Evolutionary conservation across 2,113 vertebrate species (phyloP), one percentile per base, ranked within the genome.

Genomic region (Bubo blakistoni): DNA sequence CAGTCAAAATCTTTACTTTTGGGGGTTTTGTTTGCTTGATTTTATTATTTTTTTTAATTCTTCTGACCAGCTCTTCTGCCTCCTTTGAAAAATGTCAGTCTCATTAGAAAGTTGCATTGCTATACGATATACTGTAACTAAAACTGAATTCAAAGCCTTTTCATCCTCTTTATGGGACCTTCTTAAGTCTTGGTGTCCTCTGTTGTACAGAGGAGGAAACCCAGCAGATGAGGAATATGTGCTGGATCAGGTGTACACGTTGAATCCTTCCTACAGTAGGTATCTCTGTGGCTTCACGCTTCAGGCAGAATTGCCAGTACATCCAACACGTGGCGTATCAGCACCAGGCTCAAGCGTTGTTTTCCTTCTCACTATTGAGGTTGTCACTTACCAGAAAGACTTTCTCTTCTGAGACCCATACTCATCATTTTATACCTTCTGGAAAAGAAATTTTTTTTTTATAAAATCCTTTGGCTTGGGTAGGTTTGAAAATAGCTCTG

Each of bases 321-420:
- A 1, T n/a, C 20, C 30, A 42, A 11, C 5, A 5, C 3, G 0
- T 2, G 38, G 15, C 1, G 3, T 25, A 51, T 29, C n/a, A 29
- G 46, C 42, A 25, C 21, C 21, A 3, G 55, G 3, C 32, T 49
- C 40, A 24, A 24, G 49, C 1, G 2, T 58, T 16, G 10, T 24
- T 65, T 34, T 38, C 66, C 59, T 80, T 16, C 16, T 40, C 2
- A 42, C 27, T 22, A 30, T 38, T 11, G 11, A 77, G 24, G 7
- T 13, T 25, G 29, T 24, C 10, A 1, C 62, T 32, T 32, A 25
- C 10, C 42, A 40, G 47, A 13, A 55, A 49, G 25, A 27, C 9
- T 47, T 40, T 21, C 10, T 54, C 27, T 47, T 70, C 63, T 21
- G 20, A 55, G 49, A 32, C 16, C 7, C 14, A 15, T 21, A 26